Base-by-base conservation (phyloP, 2,888 invertebrate genomes). In the Acanthosoma haemorrhoidale region DNA sequence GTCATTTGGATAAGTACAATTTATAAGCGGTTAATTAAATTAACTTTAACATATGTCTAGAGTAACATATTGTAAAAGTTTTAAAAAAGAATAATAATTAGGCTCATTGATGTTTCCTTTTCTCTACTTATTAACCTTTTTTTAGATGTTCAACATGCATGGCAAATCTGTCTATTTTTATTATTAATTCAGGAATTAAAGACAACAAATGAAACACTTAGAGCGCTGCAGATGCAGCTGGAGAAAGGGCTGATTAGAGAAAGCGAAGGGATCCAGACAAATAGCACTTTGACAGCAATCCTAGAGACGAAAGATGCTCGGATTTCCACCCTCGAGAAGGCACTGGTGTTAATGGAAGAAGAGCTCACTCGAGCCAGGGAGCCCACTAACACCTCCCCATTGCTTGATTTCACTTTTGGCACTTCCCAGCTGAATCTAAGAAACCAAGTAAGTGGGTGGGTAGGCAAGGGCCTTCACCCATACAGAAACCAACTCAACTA, bases 251-350 rank as follows among this genome's bases (percentile, higher is more conserved):
- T 84, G 79, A 77, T 76, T 74, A 83, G 84, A 75, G 88, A 86
- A 79, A 85, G 84, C 74, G 84, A 85, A 77, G 83, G 85, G 79
- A 85, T 84, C 76, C 79, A 80, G 21, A 80, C 81, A 67, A 84
- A 84, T 81, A 88, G 88, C 80, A 89, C 89, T 76, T 85, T 90
- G 81, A 87, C 88, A 77, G 89, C 89, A 78, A 88, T 90, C 81
- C 85, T 90, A 83, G 90, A 89, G 84, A 90, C 89, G 77, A 89
- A 92, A 88, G 92, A 92, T 82, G 89, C 90, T 78, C 87, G 92
- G 81, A 92, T 94, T 81, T 87, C 89, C 79, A 90, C 90, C 75
- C 85, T 94, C 82, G 93, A 94, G 85, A 89, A 89, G 78, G 91
- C 93, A 82, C 86, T 93, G 77, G 85, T 85, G 77, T 83, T 90